Base-by-base conservation (phyloP, 1,140 invertebrate genomes). In the Reticulitermes speratus region DNA sequence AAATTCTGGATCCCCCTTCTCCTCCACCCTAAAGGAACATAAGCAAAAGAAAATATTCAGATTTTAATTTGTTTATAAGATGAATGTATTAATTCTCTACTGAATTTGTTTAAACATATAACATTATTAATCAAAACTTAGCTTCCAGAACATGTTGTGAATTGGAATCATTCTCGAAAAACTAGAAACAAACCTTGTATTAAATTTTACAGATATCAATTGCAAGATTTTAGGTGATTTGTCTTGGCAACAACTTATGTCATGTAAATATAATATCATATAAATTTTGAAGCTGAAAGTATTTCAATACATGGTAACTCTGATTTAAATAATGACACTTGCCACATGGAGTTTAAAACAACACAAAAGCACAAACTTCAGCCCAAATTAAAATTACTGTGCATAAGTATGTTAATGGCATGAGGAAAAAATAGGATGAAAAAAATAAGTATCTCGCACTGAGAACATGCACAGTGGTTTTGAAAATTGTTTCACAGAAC, bases 1-100 rank as follows among this genome's bases (percentile, higher is more conserved):
- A 84, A 89, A 89, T 87, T 89, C 89, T 44, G 89, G 87, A 30
- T 88, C 88, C 32, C 87, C 87, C 69, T 88, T 87, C 82, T 85
- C 82, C 45, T 82, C 86, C 59, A 59, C 82, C 48, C 81, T 86
- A 59, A 44, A 55, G 32, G 16, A 86, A 86, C 52, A 25, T 45
- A 44, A 8, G 9, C 44, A 48, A 59, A 75, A 75, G 25, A n/a
- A 75, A 75, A 75, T 75, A 75, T 11, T 30, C 6, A 75, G 65
- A 30, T 30, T 30, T 75, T 7, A 75, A 6, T 75, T 14, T 55
- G 52, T 55, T 55, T 55, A 1, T 55, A 21, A 19, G 52, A 16
- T 55, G 3, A 55, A 5, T 5, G 14, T 55, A 21, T 55, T 55
- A 55, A 55, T 55, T 55, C 19, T 55, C 0, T 55, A 16, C 19